These are phyloP conservation scores for Rhorus exstirpatorius DNA, from an alignment of 2,888 invertebrate genomes.

Conservation along the genomic window DNA sequence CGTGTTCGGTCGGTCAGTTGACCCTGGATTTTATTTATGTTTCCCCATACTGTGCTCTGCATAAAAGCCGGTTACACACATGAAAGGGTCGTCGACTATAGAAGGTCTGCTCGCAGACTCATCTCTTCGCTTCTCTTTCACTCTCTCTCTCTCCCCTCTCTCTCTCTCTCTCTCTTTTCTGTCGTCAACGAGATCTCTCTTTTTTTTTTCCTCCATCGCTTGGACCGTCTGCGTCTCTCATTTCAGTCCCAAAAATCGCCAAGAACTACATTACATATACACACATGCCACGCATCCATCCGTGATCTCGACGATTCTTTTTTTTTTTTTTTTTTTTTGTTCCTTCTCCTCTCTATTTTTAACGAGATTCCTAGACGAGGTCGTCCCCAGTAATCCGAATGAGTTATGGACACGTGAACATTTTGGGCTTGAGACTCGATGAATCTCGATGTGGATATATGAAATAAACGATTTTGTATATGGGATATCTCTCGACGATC, in stretches of 20 bases:
- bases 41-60: conserved; percentile 77
- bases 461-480: conserved; percentile 1
- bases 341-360: conserved; percentile 46
- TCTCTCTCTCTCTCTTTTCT: conserved; percentile 21
- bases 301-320: conserved; percentile 44
- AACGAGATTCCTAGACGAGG: conserved; percentile 60
- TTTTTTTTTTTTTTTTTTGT: conserved; percentile 17
- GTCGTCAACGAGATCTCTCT: conserved; percentile 44
- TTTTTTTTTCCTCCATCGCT: conserved; percentile 20
- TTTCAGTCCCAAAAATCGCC: conserved; percentile 48
- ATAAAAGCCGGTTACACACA: conserved; percentile 77
- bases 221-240: conserved; percentile 33
- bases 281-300: conserved; percentile 22
- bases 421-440: conserved; percentile 28
- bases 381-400: conserved; percentile 19
- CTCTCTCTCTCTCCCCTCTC: conserved; percentile 28
- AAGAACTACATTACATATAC: conserved; percentile 28
- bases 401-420: conserved; percentile 21
- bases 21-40: conserved; percentile 82
- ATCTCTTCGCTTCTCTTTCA: conserved; percentile 6
- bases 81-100: conserved; percentile 65
- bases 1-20: conserved; percentile 76
- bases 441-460: conserved; percentile 6
- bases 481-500: conserved; percentile 1
- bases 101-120: conserved; percentile 67